Conservation (phyloP, 2,113 vertebrate genomes). For the Trogon melanurus region DNA sequence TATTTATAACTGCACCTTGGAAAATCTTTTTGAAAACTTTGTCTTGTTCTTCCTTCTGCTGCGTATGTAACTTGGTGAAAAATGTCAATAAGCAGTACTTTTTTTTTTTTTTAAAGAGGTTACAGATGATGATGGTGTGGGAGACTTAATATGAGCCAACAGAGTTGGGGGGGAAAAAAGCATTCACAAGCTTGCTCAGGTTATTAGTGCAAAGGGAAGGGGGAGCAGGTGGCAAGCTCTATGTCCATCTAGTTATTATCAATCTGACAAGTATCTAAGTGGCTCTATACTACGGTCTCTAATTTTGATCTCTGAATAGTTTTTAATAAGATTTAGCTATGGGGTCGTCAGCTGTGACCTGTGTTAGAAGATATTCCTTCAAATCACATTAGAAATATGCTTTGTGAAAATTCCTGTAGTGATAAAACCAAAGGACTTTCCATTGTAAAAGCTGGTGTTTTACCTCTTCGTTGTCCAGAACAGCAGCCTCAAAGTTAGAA, state of each 20-base stretch:
- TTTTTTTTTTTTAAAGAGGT: not conserved
- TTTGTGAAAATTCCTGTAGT: constrained; percentile 31
- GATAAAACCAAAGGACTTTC: constrained; percentile 27
- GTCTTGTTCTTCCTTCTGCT: not conserved
- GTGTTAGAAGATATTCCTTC: not conserved
- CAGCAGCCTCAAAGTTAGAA: not conserved
- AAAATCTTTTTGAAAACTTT: constrained; percentile 26
- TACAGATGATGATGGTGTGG: not conserved
- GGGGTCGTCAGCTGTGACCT: constrained; percentile 1
- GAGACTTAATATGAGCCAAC: not conserved
- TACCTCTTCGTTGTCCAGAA: constrained; percentile 37
- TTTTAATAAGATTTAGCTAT: constrained; percentile 40
- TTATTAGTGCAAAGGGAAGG: constrained; percentile 19
- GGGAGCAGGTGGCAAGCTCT: constrained; percentile 36
- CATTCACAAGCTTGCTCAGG: not conserved
- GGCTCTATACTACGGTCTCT: constrained; percentile 5
- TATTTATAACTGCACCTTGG: constrained; percentile 6
- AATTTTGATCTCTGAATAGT: constrained; percentile 42
- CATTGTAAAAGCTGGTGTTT: constrained; percentile 27
- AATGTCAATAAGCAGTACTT: not conserved
- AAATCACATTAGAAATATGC: constrained; percentile 6
- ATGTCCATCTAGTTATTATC: not conserved
- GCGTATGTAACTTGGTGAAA: not conserved
- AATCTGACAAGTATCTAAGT: constrained; percentile 34
- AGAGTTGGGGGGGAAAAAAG: not conserved